Percentiles rank a stretch among this genome's conserved stretches.
These are phyloP conservation scores for Sinocyclocheilus maitianheensis DNA, from an alignment of 2,113 vertebrate species.

Conservation along the genomic window DNA sequence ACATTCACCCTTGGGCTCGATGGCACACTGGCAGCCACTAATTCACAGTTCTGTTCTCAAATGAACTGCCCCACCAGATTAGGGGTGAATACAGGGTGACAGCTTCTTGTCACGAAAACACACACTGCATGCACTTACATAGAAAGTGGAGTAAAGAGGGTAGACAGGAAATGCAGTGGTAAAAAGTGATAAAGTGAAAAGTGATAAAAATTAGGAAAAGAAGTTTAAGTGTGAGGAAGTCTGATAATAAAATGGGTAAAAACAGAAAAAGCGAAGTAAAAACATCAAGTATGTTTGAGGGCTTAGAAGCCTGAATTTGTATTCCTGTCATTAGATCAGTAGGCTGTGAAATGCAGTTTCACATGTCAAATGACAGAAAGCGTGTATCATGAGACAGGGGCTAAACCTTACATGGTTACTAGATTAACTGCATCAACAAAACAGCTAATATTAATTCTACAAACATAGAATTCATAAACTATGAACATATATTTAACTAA, in stretches of 20 bases:
- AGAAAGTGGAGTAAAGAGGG: neutral
- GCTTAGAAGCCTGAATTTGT: neutral
- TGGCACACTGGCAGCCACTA: neutral
- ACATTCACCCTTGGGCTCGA: neutral
- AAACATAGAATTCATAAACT: too few relatives aligned
- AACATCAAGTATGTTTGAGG: neutral
- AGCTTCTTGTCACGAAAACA: neutral
- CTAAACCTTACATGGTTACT: neutral
- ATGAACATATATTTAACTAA: neutral
- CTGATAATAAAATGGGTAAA: conserved; percentile 17
- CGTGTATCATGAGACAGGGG: neutral
- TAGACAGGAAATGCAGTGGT: conserved; percentile 16
- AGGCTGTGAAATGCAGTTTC: neutral
- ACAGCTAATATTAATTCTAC: neutral
- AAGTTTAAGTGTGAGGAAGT: conserved; percentile 10
- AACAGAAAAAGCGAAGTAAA: neutral
- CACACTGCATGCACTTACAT: neutral
- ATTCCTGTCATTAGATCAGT: neutral
- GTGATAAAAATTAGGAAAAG: neutral
- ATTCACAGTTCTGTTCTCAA: neutral
- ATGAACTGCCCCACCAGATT: neutral
- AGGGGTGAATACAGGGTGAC: neutral
- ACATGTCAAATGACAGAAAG: conserved; percentile 16
- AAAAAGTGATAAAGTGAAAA: neutral
- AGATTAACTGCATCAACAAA: neutral